Evolutionary conservation across 2,888 invertebrate genomes (phyloP), one percentile per base, ranked within the genome.

Genomic region (Hypsopygia costalis): DNA sequence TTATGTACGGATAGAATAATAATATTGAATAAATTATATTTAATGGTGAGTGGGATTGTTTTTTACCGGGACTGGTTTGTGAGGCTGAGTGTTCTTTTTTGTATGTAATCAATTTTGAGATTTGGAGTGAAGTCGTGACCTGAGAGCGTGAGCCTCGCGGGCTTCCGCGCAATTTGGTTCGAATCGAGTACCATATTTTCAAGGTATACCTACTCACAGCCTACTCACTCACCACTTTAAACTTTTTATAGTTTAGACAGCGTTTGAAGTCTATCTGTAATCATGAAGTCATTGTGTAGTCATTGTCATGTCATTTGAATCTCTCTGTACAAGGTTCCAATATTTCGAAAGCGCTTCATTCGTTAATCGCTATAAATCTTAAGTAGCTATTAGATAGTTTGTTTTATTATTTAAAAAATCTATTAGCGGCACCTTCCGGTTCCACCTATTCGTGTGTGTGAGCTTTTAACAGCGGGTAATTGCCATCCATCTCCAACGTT

Each of bases 61-160:
- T 79, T 81, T 79, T 56, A 41, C 46, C 40, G 52, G 49, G 56
- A 64, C 64, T 61, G 62, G 62, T 69, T 57, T 49, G 46, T 56
- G 51, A 51, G 47, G 49, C 49, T 49, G 51, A 53, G 55, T 65
- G 62, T 55, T 62, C 58, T 71, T 76, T 78, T 76, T 81, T 79
- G 58, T 59, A 50, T 58, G 69, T 78, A 81, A 81, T 81, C 78
- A 80, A 80, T 81, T 79, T 82, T 77, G n/a, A 75, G 69, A 81
- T 83, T 82, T 80, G 76, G 73, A 77, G 69, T 76, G 70, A 61
- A 76, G 66, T 83, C 81, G 81, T 81, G 85, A 85, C 76, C 67
- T 54, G 62, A 60, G 57, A 70, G 71, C 74, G 70, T 72, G 74
- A 73, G 66, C 53, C 61, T 64, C 49, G 62, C 56, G 53, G 69